phyloP scores from a whole-genome alignment of 2,888 invertebrate genomes.

The Nymphalis c-album region DNA sequence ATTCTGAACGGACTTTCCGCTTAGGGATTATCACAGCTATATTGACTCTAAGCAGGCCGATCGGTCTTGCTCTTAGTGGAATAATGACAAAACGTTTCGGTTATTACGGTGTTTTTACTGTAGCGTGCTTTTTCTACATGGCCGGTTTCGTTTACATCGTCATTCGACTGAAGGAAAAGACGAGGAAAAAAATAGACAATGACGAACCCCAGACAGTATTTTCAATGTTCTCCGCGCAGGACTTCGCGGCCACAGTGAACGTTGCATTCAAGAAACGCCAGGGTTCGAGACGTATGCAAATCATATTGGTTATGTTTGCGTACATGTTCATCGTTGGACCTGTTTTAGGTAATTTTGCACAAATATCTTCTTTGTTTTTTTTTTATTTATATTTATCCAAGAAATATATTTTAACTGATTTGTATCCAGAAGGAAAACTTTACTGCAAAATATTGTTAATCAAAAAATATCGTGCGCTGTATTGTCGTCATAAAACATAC shows the following conservation, averaged over 20 bases:
- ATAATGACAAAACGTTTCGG: constrained; percentile 75
- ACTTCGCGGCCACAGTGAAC: constrained; percentile 73
- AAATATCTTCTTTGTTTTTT: too few relatives aligned
- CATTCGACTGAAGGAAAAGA: constrained; percentile 65
- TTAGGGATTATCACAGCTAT: constrained; percentile 82
- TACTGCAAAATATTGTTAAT: constrained; percentile 23
- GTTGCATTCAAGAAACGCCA: constrained; percentile 68
- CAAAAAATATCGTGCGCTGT: constrained; percentile 27
- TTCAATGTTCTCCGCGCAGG: constrained; percentile 64
- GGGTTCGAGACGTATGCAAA: constrained; percentile 66
- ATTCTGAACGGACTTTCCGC: constrained; percentile 83
- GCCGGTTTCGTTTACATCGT: constrained; percentile 72
- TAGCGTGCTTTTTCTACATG: constrained; percentile 71
- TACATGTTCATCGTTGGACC: constrained; percentile 80
- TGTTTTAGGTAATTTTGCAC: constrained; percentile 64
- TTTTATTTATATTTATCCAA: background rate
- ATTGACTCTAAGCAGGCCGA: constrained; percentile 75
- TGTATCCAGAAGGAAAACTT: background rate
- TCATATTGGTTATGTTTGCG: constrained; percentile 69
- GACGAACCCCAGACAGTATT: constrained; percentile 55
- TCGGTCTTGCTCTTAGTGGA: constrained; percentile 80
- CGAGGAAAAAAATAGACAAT: constrained; percentile 59
- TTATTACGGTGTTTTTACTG: constrained; percentile 74
- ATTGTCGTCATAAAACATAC: constrained; percentile 48
- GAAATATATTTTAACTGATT: background rate